Evolutionary conservation across 2,113 vertebrate genomes (phyloP).

Genomic region (Thomomys bottae): DNA sequence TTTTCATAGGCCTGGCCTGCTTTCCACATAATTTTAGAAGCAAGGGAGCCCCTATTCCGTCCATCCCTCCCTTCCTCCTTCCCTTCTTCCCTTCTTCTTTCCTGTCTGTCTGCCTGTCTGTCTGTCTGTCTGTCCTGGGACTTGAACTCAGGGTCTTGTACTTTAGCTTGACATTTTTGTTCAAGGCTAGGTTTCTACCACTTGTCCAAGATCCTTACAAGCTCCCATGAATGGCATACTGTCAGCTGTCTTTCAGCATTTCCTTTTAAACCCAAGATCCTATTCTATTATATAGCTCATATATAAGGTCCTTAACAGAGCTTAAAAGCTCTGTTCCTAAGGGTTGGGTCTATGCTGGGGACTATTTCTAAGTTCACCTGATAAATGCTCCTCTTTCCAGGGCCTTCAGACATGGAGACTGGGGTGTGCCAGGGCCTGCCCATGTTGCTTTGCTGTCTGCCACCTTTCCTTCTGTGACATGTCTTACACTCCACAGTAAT

Average conservation of each 20-base stretch:
- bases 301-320: no score
- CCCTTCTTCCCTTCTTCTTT: not conserved
- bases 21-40: no score
- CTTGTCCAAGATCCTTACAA: not conserved
- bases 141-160: not conserved
- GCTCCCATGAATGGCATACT: not conserved
- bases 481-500: conserved; percentile 46
- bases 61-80: no score
- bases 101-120: not conserved
- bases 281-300: not conserved
- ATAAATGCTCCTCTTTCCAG: not conserved
- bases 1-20: no score
- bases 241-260: not conserved
- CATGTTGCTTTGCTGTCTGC: conserved; percentile 5
- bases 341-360: not conserved
- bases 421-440: not conserved
- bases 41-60: no score
- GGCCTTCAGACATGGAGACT: accelerated
- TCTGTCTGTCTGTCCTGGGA: not conserved
- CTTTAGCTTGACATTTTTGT: not conserved
- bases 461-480: not conserved
- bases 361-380: not conserved
- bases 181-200: not conserved
- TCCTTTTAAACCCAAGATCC: not conserved
- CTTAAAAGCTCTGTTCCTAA: not conserved